Conservation (phyloP, 2,797 vertebrate genomes). For the Apodemus agrarius region DNA sequence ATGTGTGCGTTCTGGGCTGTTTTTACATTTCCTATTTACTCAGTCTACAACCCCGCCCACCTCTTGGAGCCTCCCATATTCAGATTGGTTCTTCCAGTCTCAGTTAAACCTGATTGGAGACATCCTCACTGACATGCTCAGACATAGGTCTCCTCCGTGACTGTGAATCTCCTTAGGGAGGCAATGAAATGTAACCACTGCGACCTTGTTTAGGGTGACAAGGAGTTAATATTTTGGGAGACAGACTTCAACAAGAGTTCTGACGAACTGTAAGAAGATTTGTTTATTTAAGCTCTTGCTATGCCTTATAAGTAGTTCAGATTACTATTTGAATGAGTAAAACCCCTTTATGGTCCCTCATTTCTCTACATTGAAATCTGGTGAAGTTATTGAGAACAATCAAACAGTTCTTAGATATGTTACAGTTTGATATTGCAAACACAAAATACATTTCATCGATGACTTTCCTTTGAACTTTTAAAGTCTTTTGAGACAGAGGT, state of each 20-base stretch:
- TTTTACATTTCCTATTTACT: neutral
- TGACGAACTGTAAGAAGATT: neutral
- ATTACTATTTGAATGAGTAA: neutral
- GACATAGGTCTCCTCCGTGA: neutral
- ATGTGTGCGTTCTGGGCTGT: neutral
- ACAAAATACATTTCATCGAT: neutral
- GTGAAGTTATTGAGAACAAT: neutral
- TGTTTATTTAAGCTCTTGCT: neutral
- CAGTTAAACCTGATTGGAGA: neutral
- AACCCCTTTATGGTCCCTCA: neutral
- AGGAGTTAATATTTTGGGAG: neutral
- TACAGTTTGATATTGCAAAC: neutral
- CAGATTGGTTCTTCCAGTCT: neutral
- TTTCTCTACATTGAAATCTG: neutral
- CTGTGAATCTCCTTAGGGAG: neutral
- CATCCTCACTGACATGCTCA: neutral
- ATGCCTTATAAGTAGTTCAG: neutral
- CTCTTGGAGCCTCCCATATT: neutral
- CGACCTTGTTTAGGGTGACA: neutral
- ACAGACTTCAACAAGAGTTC: neutral
- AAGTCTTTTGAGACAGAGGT: neutral
- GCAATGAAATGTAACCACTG: neutral
- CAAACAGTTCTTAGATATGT: neutral
- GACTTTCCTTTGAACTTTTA: neutral
- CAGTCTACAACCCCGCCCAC: neutral